Evolutionary conservation across 2,797 vertebrate species (phyloP).

Genomic region (Eulemur mongoz): DNA sequence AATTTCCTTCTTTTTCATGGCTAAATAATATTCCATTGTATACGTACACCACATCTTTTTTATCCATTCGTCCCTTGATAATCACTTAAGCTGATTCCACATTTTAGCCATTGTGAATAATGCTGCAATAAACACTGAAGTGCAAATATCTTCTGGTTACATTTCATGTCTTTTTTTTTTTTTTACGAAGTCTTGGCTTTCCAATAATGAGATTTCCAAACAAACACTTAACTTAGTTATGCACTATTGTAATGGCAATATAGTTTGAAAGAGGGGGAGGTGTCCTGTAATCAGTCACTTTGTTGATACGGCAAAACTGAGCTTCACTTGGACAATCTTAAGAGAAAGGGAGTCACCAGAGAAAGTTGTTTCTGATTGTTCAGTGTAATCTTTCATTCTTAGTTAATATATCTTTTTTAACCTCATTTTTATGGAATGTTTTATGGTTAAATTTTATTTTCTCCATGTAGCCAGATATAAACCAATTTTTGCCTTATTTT

Average conservation of each 20-base stretch:
- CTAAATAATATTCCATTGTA: too few relatives aligned
- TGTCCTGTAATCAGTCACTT: neutral
- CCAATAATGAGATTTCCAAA: neutral
- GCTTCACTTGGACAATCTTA: neutral
- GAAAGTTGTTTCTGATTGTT: neutral
- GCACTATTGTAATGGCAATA: neutral
- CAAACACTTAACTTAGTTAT: neutral
- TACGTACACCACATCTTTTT: too few relatives aligned
- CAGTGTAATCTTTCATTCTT: neutral
- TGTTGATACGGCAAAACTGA: neutral
- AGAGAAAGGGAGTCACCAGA: neutral
- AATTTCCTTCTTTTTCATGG: too few relatives aligned
- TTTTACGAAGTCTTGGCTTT: neutral
- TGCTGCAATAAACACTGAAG: too few relatives aligned
- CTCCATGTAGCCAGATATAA: slow-evolving; percentile 54
- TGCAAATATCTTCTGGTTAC: too few relatives aligned
- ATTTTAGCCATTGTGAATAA: too few relatives aligned
- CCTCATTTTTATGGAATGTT: neutral
- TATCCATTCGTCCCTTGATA: too few relatives aligned
- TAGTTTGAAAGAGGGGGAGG: neutral
- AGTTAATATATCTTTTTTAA: neutral
- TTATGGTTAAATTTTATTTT: slow-evolving; percentile 67
- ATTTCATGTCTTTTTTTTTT: neutral
- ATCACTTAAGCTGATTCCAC: too few relatives aligned
- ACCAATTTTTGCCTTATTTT: neutral